Evolutionary conservation across 2,888 invertebrate species (phyloP), one percentile per base, ranked within the genome.

Genomic region (Silvanus unidentatus): DNA sequence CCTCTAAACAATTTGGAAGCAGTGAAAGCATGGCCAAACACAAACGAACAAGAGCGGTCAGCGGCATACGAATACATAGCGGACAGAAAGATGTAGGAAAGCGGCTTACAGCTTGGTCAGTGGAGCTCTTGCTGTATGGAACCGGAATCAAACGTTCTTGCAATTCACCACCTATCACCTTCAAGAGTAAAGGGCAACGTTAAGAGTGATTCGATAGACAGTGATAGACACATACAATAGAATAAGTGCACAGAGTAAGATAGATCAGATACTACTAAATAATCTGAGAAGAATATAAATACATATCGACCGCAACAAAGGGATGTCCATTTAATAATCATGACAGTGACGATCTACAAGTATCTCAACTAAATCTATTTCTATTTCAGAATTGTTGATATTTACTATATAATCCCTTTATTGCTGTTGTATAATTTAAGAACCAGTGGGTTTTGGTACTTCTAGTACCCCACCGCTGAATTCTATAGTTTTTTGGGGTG

Each of bases 121-220:
- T 96, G 79, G 94, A 93, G 80, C 92, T 94, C 90, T 95, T 95
- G 93, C 95, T 95, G 89, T 95, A 95, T 79, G 95, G 96, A 80
- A 96, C 95, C 80, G 96, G 94, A 79, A 96, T 95, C 88, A 96
- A 91, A 81, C 95, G 92, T 84, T 95, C 95, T 87, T 95, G 93
- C 84, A 93, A 93, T 84, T 95, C 94, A 82, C 96, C 96, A 88
- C 95, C 95, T 90, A 96, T 96, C 87, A 96, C 95, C 96, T 96
- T 91, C 85, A 90, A 88, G 83, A 87, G 84, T 84, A 86, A 88
- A 86, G 79, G 84, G 81, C 78, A 84, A 84, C 82, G 84, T 82
- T 82, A 84, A 84, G 83, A 83, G 75, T 73, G 75, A 70, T 75
- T 76, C 69, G 72, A 76, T 75, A 77, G 75, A 76, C 72, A 74